A percentile compares a stretch with the other conserved stretches of the same genome.
phyloP scores from a whole-genome alignment of 2,888 invertebrate genomes.

The Eilema griseolum region DNA sequence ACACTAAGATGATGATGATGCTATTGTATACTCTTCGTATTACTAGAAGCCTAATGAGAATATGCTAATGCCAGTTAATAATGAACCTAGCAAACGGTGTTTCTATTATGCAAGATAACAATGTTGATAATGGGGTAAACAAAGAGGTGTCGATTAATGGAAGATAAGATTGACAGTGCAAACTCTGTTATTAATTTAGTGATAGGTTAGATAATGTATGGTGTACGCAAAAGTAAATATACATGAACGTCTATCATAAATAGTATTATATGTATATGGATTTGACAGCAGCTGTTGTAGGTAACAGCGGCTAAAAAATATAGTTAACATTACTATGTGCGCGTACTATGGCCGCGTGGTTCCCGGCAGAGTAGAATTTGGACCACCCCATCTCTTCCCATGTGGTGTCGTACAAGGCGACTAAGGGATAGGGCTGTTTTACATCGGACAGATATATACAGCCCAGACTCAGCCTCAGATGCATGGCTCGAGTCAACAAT shows the following conservation, averaged over 20 bases:
- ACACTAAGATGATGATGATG: not conserved
- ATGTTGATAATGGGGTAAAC: conserved; percentile 22
- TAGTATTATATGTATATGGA: too few relatives aligned
- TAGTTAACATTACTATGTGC: too few relatives aligned
- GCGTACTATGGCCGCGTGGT: too few relatives aligned
- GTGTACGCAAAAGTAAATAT: not conserved
- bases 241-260: not conserved
- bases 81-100: not conserved
- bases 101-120: conserved; percentile 35
- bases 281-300: too few relatives aligned
- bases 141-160: conserved; percentile 35
- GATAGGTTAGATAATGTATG: not conserved
- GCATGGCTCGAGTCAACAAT: too few relatives aligned
- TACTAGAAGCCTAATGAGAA: not conserved
- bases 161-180: conserved; percentile 36
- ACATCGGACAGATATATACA: too few relatives aligned
- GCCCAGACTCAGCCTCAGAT: too few relatives aligned
- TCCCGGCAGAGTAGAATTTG: too few relatives aligned
- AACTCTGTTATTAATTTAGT: conserved; percentile 1
- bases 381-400: too few relatives aligned
- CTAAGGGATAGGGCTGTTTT: too few relatives aligned
- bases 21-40: not conserved
- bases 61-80: not conserved
- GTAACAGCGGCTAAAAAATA: not conserved
- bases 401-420: too few relatives aligned